These are phyloP conservation scores for Himalopsyche anomala DNA, from an alignment of 2,888 invertebrate species.

Conservation along the genomic window DNA sequence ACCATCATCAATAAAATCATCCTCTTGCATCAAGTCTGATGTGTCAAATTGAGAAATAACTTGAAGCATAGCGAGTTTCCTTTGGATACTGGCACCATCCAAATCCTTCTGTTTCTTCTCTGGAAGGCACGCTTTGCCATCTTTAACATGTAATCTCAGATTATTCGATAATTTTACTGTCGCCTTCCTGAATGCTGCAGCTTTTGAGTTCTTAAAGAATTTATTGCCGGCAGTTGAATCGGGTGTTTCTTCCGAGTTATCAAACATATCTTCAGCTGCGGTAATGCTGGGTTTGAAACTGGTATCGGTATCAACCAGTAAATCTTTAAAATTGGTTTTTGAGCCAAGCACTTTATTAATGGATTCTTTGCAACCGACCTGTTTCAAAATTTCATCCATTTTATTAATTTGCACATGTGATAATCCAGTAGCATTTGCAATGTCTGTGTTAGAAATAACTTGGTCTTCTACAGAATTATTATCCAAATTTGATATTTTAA, in stretches of 20 bases:
- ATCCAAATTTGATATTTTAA: neutral
- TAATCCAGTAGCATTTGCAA: conserved; percentile 53
- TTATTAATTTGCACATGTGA: conserved; percentile 61
- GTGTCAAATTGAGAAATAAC: conserved; percentile 53
- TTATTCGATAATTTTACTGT: conserved; percentile 50
- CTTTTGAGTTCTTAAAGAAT: conserved; percentile 57
- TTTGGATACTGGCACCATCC: neutral
- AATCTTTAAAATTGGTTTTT: conserved; percentile 24
- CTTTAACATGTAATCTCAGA: conserved; percentile 50
- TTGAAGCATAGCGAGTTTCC: conserved; percentile 47
- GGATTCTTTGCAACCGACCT: conserved; percentile 55
- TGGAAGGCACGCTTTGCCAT: conserved; percentile 54
- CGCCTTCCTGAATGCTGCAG: conserved; percentile 52
- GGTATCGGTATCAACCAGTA: neutral
- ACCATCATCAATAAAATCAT: conserved; percentile 49
- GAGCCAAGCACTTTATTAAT: conserved; percentile 47
- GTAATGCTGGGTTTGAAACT: conserved; percentile 3
- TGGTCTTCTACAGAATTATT: neutral
- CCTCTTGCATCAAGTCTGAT: conserved; percentile 52
- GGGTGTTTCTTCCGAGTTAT: conserved; percentile 5
- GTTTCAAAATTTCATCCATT: conserved; percentile 65
- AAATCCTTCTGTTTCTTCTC: conserved; percentile 48
- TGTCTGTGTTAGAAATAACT: neutral
- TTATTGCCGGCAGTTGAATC: conserved; percentile 52
- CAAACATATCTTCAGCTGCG: conserved; percentile 19